Percentiles rank a stretch among this genome's conserved stretches.
Evolutionary conservation across 2,888 invertebrate species (phyloP).

Genomic region (Geotrupes spiniger): DNA sequence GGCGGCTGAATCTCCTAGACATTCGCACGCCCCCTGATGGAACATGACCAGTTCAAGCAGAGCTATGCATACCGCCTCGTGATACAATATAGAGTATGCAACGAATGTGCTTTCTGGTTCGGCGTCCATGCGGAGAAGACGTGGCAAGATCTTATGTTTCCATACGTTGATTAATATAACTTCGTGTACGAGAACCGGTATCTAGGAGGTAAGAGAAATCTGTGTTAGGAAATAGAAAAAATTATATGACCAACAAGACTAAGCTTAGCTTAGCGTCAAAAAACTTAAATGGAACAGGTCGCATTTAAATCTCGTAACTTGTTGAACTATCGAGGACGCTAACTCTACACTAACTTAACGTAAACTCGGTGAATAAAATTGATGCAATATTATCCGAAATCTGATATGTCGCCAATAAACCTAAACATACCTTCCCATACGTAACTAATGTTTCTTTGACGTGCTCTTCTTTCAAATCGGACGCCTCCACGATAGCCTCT

Average conservation of each 20-base stretch:
- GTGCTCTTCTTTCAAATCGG: conserved; percentile 73
- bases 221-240: too few relatives aligned
- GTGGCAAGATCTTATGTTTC: conserved; percentile 78
- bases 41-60: conserved; percentile 80
- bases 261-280: neutral
- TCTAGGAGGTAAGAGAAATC: conserved; percentile 54
- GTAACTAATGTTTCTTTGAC: conserved; percentile 80
- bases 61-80: conserved; percentile 65
- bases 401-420: too few relatives aligned
- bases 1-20: conserved; percentile 70
- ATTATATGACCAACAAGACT: too few relatives aligned
- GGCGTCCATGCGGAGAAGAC: conserved; percentile 60
- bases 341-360: too few relatives aligned
- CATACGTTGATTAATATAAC: conserved; percentile 79
- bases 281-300: neutral
- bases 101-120: conserved; percentile 67
- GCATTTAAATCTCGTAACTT: too few relatives aligned
- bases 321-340: too few relatives aligned
- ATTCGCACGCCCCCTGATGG: conserved; percentile 75
- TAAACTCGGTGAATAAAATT: too few relatives aligned
- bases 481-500: conserved; percentile 81
- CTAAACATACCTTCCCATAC: conserved; percentile 64
- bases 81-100: conserved; percentile 61
- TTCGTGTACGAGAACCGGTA: conserved; percentile 76
- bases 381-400: too few relatives aligned